phyloP scores from a whole-genome alignment of 2,113 vertebrate genomes.

The Onychorhynchus coronatus region DNA sequence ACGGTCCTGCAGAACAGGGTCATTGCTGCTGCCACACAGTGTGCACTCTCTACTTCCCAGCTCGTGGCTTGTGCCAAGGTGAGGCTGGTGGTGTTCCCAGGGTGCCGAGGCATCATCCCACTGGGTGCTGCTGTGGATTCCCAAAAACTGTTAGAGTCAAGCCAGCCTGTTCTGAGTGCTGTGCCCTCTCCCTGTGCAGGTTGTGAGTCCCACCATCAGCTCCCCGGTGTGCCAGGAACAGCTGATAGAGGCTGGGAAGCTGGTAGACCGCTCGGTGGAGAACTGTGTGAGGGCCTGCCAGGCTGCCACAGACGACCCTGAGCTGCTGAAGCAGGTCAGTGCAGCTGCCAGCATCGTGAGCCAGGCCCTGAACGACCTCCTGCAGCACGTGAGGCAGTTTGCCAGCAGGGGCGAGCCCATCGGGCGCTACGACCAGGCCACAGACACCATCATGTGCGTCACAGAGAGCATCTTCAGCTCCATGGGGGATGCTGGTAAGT shows the following conservation, averaged over 20 bases:
- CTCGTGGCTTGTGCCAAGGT: slow-evolving; percentile 98
- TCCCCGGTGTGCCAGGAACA: slow-evolving; percentile 98
- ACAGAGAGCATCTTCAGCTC: slow-evolving; percentile 99
- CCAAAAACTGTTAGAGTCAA: not conserved
- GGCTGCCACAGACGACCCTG: slow-evolving; percentile 85
- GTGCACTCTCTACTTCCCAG: slow-evolving; percentile 97
- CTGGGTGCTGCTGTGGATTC: fast-evolving
- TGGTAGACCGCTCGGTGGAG: slow-evolving; percentile 96
- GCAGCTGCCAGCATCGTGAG: slow-evolving; percentile 88
- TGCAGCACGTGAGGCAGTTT: slow-evolving; percentile 95
- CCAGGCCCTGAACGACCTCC: slow-evolving; percentile 91
- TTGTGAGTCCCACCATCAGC: slow-evolving; percentile 97
- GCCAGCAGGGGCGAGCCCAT: slow-evolving; percentile 95
- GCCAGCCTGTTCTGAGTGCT: not conserved
- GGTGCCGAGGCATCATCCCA: fast-evolving
- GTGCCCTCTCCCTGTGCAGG: slow-evolving; percentile 63
- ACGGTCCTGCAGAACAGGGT: slow-evolving; percentile 93
- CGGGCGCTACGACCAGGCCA: slow-evolving; percentile 97
- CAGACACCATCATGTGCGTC: slow-evolving; percentile 98
- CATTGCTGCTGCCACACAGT: slow-evolving; percentile 95
- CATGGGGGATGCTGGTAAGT: slow-evolving; percentile 98
- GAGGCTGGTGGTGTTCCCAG: not conserved
- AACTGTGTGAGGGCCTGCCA: slow-evolving; percentile 93
- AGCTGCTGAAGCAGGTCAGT: slow-evolving; percentile 92
- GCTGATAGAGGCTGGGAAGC: slow-evolving; percentile 93